These are phyloP conservation scores for Eutolmus rufibarbis DNA, from an alignment of 2,888 invertebrate genomes.

Conservation along the genomic window DNA sequence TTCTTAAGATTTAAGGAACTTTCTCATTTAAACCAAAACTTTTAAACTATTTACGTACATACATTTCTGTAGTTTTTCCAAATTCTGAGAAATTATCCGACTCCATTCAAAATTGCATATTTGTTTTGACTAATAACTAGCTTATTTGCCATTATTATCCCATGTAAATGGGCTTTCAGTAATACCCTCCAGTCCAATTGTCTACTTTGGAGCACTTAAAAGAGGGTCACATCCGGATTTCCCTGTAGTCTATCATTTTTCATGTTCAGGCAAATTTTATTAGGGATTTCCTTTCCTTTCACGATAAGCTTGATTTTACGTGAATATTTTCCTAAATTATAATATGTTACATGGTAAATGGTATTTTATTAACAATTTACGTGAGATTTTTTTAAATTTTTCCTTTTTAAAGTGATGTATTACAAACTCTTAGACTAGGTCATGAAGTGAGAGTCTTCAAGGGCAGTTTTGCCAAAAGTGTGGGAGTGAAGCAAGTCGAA, in stretches of 20 bases:
- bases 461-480: too few species aligned
- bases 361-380: too few species aligned
- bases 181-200: neutral
- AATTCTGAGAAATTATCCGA: neutral
- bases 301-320: too few species aligned
- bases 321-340: too few species aligned
- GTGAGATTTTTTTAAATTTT: too few species aligned
- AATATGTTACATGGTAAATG: too few species aligned
- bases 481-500: too few species aligned
- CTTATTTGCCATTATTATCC: neutral
- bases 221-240: neutral
- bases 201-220: neutral
- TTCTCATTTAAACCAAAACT: neutral
- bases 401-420: too few species aligned
- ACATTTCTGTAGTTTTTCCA: neutral
- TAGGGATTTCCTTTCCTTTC: neutral
- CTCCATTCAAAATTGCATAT: neutral
- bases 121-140: neutral
- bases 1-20: neutral
- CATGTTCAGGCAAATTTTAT: neutral
- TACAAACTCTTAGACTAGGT: too few species aligned
- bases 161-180: neutral
- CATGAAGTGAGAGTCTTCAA: too few species aligned
- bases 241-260: neutral
- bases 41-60: neutral